Evolutionary conservation across 2,888 invertebrate genomes (phyloP), one percentile per base, ranked within the genome.

Genomic region (Nomada fucata): DNA sequence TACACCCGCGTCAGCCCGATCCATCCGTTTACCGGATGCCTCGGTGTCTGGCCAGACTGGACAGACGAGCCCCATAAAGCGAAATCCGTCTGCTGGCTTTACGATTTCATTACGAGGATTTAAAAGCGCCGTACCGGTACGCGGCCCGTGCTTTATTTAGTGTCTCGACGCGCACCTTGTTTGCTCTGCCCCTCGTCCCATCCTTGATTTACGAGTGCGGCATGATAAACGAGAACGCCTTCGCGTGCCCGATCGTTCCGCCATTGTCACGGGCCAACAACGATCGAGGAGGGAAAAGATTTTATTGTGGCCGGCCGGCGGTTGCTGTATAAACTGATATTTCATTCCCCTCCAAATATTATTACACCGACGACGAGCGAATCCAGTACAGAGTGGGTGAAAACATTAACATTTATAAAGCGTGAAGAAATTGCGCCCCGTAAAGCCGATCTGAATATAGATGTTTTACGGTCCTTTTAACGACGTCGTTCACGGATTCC

Each of bases 41-140:
- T 44, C 64, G 76, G 57, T 50, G 55, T 20, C 44, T 23, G 29
- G 26, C 29, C 67, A 20, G 61, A 50, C 67, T 42, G 18, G 26
- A 15, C 50, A 57, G 69, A 74, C 71, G 76, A 75, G 77, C 79
- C 77, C 63, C 80, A 80, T 88, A 88, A 87, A 88, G 71, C 70
- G 75, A 74, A 83, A 77, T 83, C 82, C 65, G 82, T 83, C 86
- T 55, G 77, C 64, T 60, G 71, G 71, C 72, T 88, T 88, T 87
- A 88, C 84, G 87, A 84, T 88, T 88, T 88, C 88, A 88, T 88
- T 88, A 88, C 76, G 79, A 75, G 82, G 88, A 86, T 87, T 88
- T 88, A 87, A 84, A 88, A 84, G 77, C 86, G 55, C 53, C 60
- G 36, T 50, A 76, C 74, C 77, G 76, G 67, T 71, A 42, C 61